Base-by-base conservation (phyloP, 1,140 invertebrate genomes). In the Orchestia grillus region DNA sequence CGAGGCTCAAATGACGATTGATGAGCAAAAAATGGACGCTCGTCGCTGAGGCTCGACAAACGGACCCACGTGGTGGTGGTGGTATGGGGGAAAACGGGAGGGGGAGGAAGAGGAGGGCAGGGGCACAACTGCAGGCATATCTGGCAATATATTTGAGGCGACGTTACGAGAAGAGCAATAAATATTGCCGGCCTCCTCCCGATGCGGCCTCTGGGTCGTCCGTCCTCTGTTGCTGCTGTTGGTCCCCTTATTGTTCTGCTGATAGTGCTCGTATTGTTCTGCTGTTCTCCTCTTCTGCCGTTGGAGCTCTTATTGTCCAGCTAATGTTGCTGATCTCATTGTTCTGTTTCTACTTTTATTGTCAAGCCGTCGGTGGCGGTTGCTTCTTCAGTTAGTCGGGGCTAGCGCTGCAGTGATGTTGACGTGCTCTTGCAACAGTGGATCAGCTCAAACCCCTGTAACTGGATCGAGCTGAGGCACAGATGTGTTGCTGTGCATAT, bases 151-250 rank as follows among this genome's bases (percentile, higher is more conserved):
- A 94, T 94, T 94, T 94, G 92, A 94, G 92, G 92, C 92, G 92
- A 94, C 92, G 92, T 94, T 94, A 94, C 43, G 92, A 94, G 92
- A 94, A 94, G 92, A 94, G 92, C 92, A 94, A 94, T 94, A 94
- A 94, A 94, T 94, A 94, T 94, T 47, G 44, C 92, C 44, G 92
- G 44, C 92, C 44, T 42, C 92, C 92, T 94, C 92, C 92, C 92
- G 92, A 42, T 36, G 92, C 92, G n/a, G 88, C 88, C 88, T 87
- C 88, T 44, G n/a, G 88, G 88, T 90, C 88, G 88, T 77, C 62
- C 62, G 62, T 77, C 62, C 62, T 77, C 88, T 42, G 88, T 4
- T 87, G 87, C 88, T 90, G 88, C 88, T 90, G 88, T 41, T 90
- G 15, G 88, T 41, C 36, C 15, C 42, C 88, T 90, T 90, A 90